Conservation (phyloP, 1,140 invertebrate species). For the Cotesia glomerata region DNA sequence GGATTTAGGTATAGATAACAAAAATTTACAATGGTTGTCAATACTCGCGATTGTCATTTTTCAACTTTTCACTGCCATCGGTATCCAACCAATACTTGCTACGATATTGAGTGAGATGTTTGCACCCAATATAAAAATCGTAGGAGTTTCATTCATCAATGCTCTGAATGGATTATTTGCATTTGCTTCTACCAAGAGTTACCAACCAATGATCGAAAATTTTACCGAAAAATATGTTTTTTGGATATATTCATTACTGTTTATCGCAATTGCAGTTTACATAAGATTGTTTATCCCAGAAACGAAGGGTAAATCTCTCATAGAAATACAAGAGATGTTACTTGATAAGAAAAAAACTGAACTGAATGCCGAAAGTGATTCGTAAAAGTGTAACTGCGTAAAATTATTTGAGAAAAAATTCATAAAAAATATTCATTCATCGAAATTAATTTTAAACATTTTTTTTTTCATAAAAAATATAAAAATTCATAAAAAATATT, state of each 20-base stretch:
- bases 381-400: too few species aligned
- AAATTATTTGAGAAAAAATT: too few species aligned
- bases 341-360: conserved; percentile 5
- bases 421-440: too few species aligned
- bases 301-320: conserved; percentile 80
- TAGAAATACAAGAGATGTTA: conserved; percentile 47
- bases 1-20: conserved; percentile 60
- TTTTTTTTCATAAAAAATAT: too few species aligned
- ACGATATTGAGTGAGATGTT: conserved; percentile 78
- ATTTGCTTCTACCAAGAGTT: conserved; percentile 77
- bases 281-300: conserved; percentile 74
- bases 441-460: too few species aligned
- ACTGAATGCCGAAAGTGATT: background rate
- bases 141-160: conserved; percentile 74
- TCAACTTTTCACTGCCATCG: conserved; percentile 71
- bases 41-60: conserved; percentile 69
- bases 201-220: conserved; percentile 68
- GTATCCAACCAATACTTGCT: conserved; percentile 74
- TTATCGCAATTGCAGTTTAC: conserved; percentile 69
- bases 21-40: conserved; percentile 64
- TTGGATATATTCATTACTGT: conserved; percentile 75
- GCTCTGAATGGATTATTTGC: conserved; percentile 74
- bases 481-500: too few species aligned
- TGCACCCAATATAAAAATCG: conserved; percentile 72
- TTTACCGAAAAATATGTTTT: conserved; percentile 75